Base-by-base conservation (phyloP, 2,888 invertebrate species). In the Tetropium fuscum region DNA sequence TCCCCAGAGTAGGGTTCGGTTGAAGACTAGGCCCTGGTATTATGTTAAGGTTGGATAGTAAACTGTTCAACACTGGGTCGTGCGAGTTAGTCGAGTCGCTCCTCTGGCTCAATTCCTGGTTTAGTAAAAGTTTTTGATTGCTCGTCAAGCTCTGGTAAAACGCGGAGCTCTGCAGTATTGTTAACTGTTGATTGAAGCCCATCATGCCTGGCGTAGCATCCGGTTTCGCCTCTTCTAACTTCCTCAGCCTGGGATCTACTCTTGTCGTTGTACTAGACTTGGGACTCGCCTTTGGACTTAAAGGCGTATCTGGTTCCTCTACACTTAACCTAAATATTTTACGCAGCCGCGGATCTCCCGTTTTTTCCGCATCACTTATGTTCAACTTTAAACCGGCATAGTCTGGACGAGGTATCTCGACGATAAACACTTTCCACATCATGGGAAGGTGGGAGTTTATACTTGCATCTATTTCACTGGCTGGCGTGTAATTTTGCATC, bases 381-480 rank as follows among this genome's bases (percentile, higher is more conserved):
- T 86, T 89, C 55, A 90, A 83, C 72, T 90, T 89, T 48, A 93
- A 84, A 61, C 91, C 90, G 0, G 88, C 88, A 75, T 92, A 93
- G 76, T 91, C 90, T 0, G 92, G 90, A 30, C 89, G 84, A 0
- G 91, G 90, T 73, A 93, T 88, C 55, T 89, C 87, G 53, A 92
- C 80, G 8, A 82, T 73, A 34, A 79, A 67, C 8, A 86, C 78
- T 77, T 88, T 88, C 84, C 90, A 95, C 0, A 82, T 70, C 48
- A 94, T 88, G 0, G 91, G 90, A 0, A 88, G 87, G 78, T 94
- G 94, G 34, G 91, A 90, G 48, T 88, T 88, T 38, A 92, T 86
- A 27, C 92, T 92, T 5, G 91, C 94, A 75, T 94, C 92, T 61
- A 95, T 94, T 83, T 95, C 95, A 0, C 90, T 91, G 18, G 94